These are phyloP conservation scores for Kryptolebias ocellatus DNA, from an alignment of 2,797 vertebrate genomes.

Conservation along the genomic window DNA sequence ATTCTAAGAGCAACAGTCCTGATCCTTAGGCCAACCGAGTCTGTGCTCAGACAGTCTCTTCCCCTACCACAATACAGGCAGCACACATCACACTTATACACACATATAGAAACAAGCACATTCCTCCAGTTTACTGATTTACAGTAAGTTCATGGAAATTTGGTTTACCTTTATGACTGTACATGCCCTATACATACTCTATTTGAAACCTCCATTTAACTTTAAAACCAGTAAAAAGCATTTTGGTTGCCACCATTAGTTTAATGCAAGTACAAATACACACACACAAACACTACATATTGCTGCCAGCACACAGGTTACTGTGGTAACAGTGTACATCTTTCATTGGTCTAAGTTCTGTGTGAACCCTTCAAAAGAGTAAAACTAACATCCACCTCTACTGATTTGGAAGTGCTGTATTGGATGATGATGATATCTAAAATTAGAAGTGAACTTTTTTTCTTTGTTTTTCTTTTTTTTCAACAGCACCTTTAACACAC, in stretches of 20 bases:
- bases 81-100: constrained; percentile 4
- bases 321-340: constrained; percentile 64
- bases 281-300: constrained; percentile 6
- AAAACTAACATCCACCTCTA: constrained; percentile 45
- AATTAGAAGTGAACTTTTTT: constrained; percentile 15
- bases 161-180: neutral
- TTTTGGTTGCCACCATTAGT: neutral
- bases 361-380: constrained; percentile 39
- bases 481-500: neutral
- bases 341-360: constrained; percentile 25
- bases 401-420: constrained; percentile 34
- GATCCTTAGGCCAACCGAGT: constrained; percentile 33
- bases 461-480: neutral
- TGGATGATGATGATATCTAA: constrained; percentile 18
- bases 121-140: neutral
- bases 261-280: constrained; percentile 14
- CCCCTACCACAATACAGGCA: constrained; percentile 7
- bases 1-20: constrained; percentile 45
- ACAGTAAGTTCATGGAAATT: neutral
- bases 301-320: constrained; percentile 47
- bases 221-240: neutral
- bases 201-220: neutral
- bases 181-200: neutral
- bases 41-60: constrained; percentile 30
- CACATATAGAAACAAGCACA: constrained; percentile 8